These are phyloP conservation scores for Listronotus oregonensis DNA, from an alignment of 1,140 invertebrate genomes.

Conservation along the genomic window DNA sequence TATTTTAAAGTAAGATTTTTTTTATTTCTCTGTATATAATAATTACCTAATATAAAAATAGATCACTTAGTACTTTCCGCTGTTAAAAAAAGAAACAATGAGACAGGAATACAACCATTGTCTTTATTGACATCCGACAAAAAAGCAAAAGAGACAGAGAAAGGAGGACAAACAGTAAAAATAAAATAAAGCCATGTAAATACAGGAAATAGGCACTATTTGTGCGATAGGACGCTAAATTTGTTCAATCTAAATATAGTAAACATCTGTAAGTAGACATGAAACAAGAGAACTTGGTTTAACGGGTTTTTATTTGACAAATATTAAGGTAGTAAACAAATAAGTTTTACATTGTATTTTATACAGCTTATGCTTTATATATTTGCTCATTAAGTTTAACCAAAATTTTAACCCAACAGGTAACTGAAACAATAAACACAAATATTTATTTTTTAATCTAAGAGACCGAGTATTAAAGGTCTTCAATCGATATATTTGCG, in stretches of 20 bases:
- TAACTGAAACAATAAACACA: too few species aligned
- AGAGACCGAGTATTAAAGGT: too few species aligned
- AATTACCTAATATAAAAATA: slow-evolving; percentile 9
- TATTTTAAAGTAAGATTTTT: too few species aligned
- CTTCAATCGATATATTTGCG: too few species aligned
- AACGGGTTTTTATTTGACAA: slow-evolving; percentile 27
- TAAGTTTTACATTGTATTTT: too few species aligned
- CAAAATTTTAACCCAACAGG: too few species aligned
- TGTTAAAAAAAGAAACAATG: slow-evolving; percentile 16
- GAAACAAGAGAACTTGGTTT: slow-evolving; percentile 28
- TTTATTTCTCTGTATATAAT: background rate
- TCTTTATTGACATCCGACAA: slow-evolving; percentile 31
- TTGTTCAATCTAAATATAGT: slow-evolving; percentile 39
- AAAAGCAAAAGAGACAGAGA: slow-evolving; percentile 2
- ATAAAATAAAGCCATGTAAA: slow-evolving; percentile 19
- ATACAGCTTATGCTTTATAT: too few species aligned
- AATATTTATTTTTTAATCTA: too few species aligned
- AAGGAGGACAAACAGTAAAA: slow-evolving; percentile 7
- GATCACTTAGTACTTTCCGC: background rate
- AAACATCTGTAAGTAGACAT: slow-evolving; percentile 33
- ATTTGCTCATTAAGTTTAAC: too few species aligned
- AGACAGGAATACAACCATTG: slow-evolving; percentile 4
- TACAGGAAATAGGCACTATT: slow-evolving; percentile 37
- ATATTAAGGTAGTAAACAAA: slow-evolving; percentile 8
- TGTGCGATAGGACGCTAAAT: slow-evolving; percentile 36